phyloP scores from a whole-genome alignment of 92 coral and sea anemone species.

The Epizoanthus ramosus region DNA sequence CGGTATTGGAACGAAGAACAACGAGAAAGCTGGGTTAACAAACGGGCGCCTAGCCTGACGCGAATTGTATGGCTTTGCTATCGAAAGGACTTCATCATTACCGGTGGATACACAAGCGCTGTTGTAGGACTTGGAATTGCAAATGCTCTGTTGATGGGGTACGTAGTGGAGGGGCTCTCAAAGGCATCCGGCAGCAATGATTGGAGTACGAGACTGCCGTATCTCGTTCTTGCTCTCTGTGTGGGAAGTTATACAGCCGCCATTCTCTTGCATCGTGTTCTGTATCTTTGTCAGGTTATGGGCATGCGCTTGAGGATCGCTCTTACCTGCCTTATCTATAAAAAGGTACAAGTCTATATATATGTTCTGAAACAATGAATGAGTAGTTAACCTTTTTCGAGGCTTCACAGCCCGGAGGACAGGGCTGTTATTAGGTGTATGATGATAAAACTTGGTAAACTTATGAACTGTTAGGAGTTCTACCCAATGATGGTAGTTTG shows the following conservation, averaged over 20 bases:
- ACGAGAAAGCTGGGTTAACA: neutral
- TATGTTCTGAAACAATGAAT: too few species aligned
- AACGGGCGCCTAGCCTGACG: neutral
- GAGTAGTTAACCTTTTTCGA: too few species aligned
- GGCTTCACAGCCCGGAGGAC: too few species aligned
- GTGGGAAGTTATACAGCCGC: neutral
- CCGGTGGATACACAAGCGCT: neutral
- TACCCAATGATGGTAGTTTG: too few species aligned
- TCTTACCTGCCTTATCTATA: constrained; percentile 19
- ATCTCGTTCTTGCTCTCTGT: neutral
- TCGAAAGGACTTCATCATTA: neutral
- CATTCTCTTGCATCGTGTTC: neutral
- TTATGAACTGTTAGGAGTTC: too few species aligned
- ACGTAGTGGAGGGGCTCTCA: neutral
- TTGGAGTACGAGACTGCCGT: neutral
- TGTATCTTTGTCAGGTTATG: neutral
- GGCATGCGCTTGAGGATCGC: constrained; percentile 27
- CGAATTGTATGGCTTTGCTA: constrained; percentile 18
- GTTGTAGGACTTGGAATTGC: neutral
- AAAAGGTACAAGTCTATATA: too few species aligned
- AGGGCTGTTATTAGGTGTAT: too few species aligned
- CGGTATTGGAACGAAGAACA: constrained; percentile 4
- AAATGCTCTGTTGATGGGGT: constrained; percentile 10
- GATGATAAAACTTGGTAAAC: too few species aligned
- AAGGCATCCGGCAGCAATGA: neutral